phyloP scores from a whole-genome alignment of 1,140 invertebrate genomes.

The Hypsibius dujardini region DNA sequence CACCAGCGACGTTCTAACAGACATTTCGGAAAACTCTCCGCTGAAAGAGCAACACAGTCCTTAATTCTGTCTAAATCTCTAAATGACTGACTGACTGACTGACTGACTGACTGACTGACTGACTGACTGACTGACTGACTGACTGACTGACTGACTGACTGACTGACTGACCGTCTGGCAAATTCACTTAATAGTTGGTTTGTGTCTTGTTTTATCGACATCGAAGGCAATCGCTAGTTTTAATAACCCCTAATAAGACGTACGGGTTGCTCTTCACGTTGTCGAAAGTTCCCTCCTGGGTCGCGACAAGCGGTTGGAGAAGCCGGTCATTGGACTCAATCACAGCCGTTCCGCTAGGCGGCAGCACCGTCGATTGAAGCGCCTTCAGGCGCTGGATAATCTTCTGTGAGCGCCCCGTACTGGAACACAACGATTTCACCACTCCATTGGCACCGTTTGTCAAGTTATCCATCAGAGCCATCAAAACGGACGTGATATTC shows the following conservation, averaged over 20 bases:
- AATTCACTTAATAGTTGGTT: no score
- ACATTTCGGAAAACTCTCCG: neutral
- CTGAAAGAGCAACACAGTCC: no score
- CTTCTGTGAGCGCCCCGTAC: neutral
- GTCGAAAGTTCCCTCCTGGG: slow-evolving; percentile 92
- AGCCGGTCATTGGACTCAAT: neutral
- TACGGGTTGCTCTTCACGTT: slow-evolving; percentile 40
- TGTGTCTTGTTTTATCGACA: no score
- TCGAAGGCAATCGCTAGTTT: no score
- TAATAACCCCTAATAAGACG: no score
- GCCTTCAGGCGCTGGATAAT: neutral
- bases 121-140: no score
- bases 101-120: no score
- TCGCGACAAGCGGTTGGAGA: neutral
- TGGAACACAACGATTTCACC: neutral
- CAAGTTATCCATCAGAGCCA: neutral
- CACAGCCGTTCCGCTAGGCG: no score
- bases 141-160: no score
- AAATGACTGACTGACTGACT: no score
- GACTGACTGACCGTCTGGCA: no score
- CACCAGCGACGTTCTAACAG: neutral
- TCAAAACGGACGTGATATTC: neutral
- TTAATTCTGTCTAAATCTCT: no score
- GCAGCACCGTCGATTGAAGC: neutral
- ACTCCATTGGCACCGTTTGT: neutral